Percentiles rank a stretch among this genome's conserved stretches.
phyloP scores from a whole-genome alignment of 2,113 vertebrate genomes.

The Loxodonta africana region DNA sequence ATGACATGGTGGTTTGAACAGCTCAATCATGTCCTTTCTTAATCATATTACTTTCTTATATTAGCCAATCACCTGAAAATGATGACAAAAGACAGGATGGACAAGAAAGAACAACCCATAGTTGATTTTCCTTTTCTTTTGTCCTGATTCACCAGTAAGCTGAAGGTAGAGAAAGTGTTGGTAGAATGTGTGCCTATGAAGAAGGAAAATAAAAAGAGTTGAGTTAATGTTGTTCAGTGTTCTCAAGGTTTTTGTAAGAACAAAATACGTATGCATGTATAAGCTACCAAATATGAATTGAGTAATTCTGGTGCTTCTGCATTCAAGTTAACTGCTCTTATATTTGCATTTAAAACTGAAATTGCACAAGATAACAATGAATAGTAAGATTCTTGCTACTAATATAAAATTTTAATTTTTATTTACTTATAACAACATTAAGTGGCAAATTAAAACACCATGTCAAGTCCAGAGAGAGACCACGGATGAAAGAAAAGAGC shows the following conservation, averaged over 20 bases:
- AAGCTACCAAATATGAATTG: background rate
- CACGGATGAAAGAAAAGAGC: background rate
- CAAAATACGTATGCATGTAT: background rate
- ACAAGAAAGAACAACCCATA: fast-evolving
- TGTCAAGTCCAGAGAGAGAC: background rate
- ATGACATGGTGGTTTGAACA: background rate
- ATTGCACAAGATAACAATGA: background rate
- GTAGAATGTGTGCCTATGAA: background rate
- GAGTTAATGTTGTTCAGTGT: background rate
- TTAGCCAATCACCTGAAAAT: background rate
- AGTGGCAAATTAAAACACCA: background rate
- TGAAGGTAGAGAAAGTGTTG: background rate
- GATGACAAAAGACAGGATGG: background rate
- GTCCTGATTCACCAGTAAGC: background rate
- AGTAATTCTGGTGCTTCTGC: background rate
- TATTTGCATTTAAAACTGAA: background rate
- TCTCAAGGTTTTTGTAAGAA: background rate
- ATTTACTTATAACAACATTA: background rate
- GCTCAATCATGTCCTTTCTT: background rate
- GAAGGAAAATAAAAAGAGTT: background rate
- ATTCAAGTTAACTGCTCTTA: background rate
- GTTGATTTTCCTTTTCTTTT: background rate
- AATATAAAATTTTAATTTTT: background rate
- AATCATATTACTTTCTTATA: background rate
- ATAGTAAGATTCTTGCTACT: background rate